These are phyloP conservation scores for Leucoma salicis DNA, from an alignment of 2,888 invertebrate species.

Conservation along the genomic window DNA sequence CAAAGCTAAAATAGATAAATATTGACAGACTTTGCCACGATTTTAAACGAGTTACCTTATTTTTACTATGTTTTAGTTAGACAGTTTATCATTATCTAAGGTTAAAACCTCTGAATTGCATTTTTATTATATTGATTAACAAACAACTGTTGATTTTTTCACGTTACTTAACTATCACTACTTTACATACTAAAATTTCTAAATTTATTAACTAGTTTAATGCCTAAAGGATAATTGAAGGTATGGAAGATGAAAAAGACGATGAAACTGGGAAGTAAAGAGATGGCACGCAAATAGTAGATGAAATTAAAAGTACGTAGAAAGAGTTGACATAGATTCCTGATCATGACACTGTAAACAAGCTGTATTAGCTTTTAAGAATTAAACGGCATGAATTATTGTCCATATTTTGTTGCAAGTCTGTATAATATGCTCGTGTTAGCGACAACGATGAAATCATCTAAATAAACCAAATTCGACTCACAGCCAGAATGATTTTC, in stretches of 20 bases:
- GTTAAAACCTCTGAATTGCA: conserved; percentile 80
- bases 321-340: conserved; percentile 56
- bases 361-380: conserved; percentile 25
- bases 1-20: conserved; percentile 20
- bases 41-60: conserved; percentile 28
- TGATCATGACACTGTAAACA: conserved; percentile 22
- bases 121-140: conserved; percentile 77
- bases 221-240: conserved; percentile 58
- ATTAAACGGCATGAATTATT: conserved; percentile 50
- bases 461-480: conserved; percentile 67
- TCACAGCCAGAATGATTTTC: conserved; percentile 82
- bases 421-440: conserved; percentile 24
- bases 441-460: conserved; percentile 47
- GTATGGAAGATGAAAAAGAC: conserved; percentile 41
- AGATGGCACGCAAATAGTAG: conserved; percentile 29
- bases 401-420: conserved; percentile 51
- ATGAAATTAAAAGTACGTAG: conserved; percentile 43
- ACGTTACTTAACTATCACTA: conserved; percentile 65
- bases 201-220: conserved; percentile 61
- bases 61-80: conserved; percentile 51
- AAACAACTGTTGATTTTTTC: conserved; percentile 74
- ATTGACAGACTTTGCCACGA: conserved; percentile 53
- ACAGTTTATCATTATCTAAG: conserved; percentile 66
- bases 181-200: conserved; percentile 62
- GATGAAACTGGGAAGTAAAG: conserved; percentile 23